Percentiles rank a stretch among this genome's conserved stretches.
Evolutionary conservation across 2,797 vertebrate genomes (phyloP).

Genomic region (Takifugu ocellatus): DNA sequence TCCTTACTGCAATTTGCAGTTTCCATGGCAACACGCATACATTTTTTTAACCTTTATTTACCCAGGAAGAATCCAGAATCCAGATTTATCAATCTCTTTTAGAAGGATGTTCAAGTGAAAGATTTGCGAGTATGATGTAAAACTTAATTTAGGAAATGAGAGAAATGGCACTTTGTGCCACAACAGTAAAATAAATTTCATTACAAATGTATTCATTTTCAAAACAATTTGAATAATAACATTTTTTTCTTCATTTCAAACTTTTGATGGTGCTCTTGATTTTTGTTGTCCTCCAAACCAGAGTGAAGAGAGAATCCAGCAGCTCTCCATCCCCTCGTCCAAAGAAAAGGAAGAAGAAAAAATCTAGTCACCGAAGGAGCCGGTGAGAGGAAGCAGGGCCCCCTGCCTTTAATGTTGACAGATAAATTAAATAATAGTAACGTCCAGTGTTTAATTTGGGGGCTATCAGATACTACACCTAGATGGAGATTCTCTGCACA

Average conservation of each 20-base stretch:
- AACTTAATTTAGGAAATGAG: slow-evolving; percentile 37
- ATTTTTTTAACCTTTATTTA: no score
- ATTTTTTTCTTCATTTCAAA: slow-evolving; percentile 21
- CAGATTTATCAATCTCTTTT: no score
- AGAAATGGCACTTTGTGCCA: slow-evolving; percentile 24
- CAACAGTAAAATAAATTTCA: slow-evolving; percentile 45
- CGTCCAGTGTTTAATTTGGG: slow-evolving; percentile 35
- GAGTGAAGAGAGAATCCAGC: slow-evolving; percentile 85
- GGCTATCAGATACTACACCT: slow-evolving; percentile 20
- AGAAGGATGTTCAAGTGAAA: no score
- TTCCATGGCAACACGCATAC: slow-evolving; percentile 5
- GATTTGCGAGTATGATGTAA: background rate
- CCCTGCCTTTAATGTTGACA: slow-evolving; percentile 5
- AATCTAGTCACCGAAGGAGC: slow-evolving; percentile 87
- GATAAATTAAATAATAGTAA: slow-evolving; percentile 35
- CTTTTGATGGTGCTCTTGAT: slow-evolving; percentile 1
- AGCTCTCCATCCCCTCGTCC: slow-evolving; percentile 92
- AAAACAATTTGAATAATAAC: slow-evolving; percentile 31
- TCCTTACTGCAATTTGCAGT: slow-evolving; percentile 23
- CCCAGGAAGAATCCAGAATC: no score
- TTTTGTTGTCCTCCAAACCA: slow-evolving; percentile 28
- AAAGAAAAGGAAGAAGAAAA: slow-evolving; percentile 99
- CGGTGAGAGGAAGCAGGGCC: slow-evolving; percentile 78
- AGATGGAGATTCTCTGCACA: background rate
- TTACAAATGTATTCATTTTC: slow-evolving; percentile 24